A percentile compares a stretch with the other conserved stretches of the same genome.
These are phyloP conservation scores for Morelia viridis DNA, from an alignment of 2,797 vertebrate species.

Conservation along the genomic window DNA sequence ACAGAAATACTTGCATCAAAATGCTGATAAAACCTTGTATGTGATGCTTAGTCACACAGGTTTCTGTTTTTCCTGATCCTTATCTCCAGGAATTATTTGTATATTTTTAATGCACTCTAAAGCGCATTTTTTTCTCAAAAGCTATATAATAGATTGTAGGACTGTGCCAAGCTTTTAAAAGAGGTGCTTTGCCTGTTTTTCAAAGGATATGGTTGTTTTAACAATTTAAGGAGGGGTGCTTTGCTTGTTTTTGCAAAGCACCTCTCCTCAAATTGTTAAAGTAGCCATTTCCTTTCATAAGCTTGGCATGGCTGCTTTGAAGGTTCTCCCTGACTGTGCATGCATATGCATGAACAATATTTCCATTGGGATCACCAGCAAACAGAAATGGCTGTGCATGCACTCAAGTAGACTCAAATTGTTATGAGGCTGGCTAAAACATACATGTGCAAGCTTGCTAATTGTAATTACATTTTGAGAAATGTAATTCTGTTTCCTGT, in stretches of 20 bases:
- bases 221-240: background rate
- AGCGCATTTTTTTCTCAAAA: too few species aligned
- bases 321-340: too few species aligned
- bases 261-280: background rate
- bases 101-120: background rate
- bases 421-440: background rate
- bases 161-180: background rate
- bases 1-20: constrained; percentile 5
- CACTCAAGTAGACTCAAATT: background rate
- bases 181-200: background rate
- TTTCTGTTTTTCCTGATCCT: background rate
- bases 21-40: fast-evolving
- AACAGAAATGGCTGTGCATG: background rate
- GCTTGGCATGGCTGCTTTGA: background rate
- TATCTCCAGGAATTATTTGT: background rate
- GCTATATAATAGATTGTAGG: background rate
- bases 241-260: background rate
- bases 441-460: background rate
- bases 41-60: background rate
- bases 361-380: background rate
- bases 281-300: background rate
- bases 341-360: background rate
- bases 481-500: background rate
- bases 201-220: background rate
- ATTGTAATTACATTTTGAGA: background rate